These are phyloP conservation scores for Bombus superbus DNA, from an alignment of 1,140 invertebrate genomes.

Conservation along the genomic window DNA sequence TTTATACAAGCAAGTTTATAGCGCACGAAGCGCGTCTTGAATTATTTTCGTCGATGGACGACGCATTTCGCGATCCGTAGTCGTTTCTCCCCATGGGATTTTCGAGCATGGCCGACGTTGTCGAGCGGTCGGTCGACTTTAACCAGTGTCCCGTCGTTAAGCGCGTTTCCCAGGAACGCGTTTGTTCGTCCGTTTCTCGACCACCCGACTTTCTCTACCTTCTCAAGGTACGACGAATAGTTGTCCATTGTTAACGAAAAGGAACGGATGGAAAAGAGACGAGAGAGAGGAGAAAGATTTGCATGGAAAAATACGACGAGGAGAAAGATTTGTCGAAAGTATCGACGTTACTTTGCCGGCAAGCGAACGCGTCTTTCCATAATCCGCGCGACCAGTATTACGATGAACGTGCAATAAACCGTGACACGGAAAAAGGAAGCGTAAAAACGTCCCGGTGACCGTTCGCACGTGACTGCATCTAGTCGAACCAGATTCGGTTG, in stretches of 20 bases:
- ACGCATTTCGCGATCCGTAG: too few relatives aligned
- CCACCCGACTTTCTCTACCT: conserved; percentile 1
- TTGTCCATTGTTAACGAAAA: background rate
- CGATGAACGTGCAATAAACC: background rate
- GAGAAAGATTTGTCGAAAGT: background rate
- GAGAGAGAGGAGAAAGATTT: background rate
- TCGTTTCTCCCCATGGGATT: too few relatives aligned
- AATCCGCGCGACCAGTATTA: too few relatives aligned
- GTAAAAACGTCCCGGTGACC: conserved; percentile 14
- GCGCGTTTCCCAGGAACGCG: background rate
- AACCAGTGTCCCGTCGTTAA: background rate
- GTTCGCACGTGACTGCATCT: conserved; percentile 24
- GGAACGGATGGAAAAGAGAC: too few relatives aligned
- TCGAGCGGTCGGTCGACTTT: background rate
- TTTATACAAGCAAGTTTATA: too few relatives aligned
- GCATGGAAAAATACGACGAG: background rate
- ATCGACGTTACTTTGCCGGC: too few relatives aligned
- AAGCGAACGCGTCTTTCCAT: background rate
- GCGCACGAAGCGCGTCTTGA: too few relatives aligned
- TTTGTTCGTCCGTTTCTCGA: background rate
- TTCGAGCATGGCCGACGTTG: too few relatives aligned
- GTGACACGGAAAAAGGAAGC: background rate
- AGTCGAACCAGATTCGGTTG: background rate
- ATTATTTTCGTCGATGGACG: too few relatives aligned
- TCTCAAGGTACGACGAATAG: background rate